phyloP scores from a whole-genome alignment of 2,797 vertebrate genomes.

The Mormyrops boulengeri region DNA sequence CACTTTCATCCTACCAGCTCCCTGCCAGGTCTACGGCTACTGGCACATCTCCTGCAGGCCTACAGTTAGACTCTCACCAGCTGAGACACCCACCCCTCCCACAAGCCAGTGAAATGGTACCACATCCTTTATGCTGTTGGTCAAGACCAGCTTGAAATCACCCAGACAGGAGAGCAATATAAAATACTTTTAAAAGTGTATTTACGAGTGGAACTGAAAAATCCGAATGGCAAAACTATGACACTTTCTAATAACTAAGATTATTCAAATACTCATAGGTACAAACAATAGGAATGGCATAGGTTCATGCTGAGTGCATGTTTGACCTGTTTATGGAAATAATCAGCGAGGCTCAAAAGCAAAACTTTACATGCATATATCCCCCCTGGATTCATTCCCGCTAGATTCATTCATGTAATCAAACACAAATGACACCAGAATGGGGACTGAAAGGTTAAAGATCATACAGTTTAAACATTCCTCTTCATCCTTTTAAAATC shows the following conservation, averaged over 20 bases:
- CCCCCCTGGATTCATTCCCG: neutral
- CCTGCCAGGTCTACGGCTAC: neutral
- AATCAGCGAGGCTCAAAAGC: neutral
- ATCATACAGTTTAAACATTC: conserved; percentile 1
- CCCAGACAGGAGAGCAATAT: neutral
- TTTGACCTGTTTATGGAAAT: neutral
- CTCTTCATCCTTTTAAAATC: neutral
- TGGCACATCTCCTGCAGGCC: neutral
- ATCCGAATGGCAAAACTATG: neutral
- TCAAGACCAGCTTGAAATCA: neutral
- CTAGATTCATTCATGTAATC: neutral
- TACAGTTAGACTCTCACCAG: neutral
- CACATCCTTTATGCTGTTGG: neutral
- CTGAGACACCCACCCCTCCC: neutral
- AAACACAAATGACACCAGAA: neutral
- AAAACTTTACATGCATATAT: neutral
- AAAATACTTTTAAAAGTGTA: neutral
- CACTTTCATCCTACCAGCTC: neutral
- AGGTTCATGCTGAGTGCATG: neutral
- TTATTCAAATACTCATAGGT: neutral
- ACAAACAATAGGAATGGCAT: neutral
- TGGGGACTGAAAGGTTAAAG: neutral
- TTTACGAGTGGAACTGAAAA: neutral
- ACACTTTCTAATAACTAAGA: neutral
- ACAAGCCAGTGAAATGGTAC: neutral